These are phyloP conservation scores for Prinia subflava DNA, from an alignment of 2,113 vertebrate genomes.

Conservation along the genomic window DNA sequence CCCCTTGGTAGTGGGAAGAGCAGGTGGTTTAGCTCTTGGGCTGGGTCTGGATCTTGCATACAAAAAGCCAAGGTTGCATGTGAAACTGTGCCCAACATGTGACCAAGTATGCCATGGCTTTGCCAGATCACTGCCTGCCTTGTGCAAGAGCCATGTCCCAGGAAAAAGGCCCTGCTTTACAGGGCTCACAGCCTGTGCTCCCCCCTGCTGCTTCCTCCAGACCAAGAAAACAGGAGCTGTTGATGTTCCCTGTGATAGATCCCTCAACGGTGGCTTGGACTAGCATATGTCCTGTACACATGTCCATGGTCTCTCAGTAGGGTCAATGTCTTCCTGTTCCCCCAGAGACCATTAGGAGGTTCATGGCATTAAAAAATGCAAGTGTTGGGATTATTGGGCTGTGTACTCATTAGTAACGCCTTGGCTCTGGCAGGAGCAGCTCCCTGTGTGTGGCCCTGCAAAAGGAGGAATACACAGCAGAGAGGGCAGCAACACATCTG, in stretches of 20 bases:
- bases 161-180: background rate
- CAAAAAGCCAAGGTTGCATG: background rate
- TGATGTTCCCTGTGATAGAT: background rate
- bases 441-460: background rate
- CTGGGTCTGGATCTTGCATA: background rate
- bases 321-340: background rate
- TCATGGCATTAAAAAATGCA: background rate
- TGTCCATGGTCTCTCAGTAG: background rate
- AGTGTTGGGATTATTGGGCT: background rate
- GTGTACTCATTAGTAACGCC: background rate
- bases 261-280: rapidly evolving
- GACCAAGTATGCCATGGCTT: rapidly evolving
- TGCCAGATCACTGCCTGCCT: background rate
- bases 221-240: background rate
- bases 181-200: background rate
- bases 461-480: background rate
- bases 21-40: rapidly evolving
- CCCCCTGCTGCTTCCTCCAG: background rate
- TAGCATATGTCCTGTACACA: rapidly evolving
- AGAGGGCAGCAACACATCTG: background rate
- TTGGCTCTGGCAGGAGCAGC: background rate
- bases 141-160: background rate
- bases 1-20: background rate
- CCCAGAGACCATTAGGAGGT: rapidly evolving
- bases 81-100: background rate